Evolutionary conservation across 2,888 invertebrate genomes (phyloP), one percentile per base, ranked within the genome.

Genomic region (Torymus texanus): DNA sequence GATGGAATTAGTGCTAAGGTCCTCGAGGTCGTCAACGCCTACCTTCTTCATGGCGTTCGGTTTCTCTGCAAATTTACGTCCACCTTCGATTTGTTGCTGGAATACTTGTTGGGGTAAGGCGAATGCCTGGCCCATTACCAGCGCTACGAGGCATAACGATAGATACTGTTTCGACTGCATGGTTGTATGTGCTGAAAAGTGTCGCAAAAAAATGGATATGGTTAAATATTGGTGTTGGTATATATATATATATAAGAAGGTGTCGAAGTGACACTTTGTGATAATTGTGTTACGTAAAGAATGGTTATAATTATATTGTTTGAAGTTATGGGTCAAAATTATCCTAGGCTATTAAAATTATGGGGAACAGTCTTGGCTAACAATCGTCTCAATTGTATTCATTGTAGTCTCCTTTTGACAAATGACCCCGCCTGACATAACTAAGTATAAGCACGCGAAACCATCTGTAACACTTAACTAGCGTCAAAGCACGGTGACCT

Each of bases 21-120:
- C 96, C 84, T 96, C 96, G 82, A 96, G 90, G 88, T 96, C 95
- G 85, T 96, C 95, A 53, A 95, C 90, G 2, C 94, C 94, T 4
- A 96, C 96, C 91, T 97, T 97, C 91, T 97, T 97, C 86, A 96
- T 93, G 16, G 95, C 94, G 88, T 97, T 97, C 14, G 97, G 95
- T 89, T 97, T 97, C 88, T 96, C 96, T 0, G 95, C 96, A 89
- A 95, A 97, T 92, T 97, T 97, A 82, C 97, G 92, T 81, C 92
- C 94, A 88, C 85, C 91, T 87, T 87, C 91, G 81, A 91, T 91
- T 59, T 85, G 85, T 71, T 85, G 86, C 68, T 85, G 85, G 63
- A 83, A 86, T 62, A 87, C 82, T 66, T 86, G 86, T 16, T 86
- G 87, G 56, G 90, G 89, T 80, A 89, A 75, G 4, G 88, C 85